Base-by-base conservation (phyloP, 2,888 invertebrate genomes). In the Odontocerum albicorne region DNA sequence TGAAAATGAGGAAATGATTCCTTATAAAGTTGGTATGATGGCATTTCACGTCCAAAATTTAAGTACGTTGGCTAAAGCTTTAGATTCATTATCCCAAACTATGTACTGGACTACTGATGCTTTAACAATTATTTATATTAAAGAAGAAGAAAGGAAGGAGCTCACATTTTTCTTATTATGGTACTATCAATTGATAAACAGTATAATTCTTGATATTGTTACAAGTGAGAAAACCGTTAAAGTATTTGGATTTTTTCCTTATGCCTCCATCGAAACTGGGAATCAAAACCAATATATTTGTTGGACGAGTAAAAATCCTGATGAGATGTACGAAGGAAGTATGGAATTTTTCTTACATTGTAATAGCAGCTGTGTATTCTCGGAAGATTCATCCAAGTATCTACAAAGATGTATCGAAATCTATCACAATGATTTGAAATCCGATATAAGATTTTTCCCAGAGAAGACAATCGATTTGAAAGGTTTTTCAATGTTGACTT, bases 391-490 rank as follows among this genome's bases (percentile, higher is more conserved):
- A n/a, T n/a, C n/a, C n/a, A n/a, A n/a, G n/a, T n/a, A n/a, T n/a
- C n/a, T n/a, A n/a, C n/a, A n/a, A n/a, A n/a, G n/a, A n/a, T n/a
- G n/a, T n/a, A n/a, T n/a, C n/a, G n/a, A n/a, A n/a, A n/a, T n/a
- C n/a, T n/a, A n/a, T n/a, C n/a, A n/a, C n/a, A n/a, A n/a, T n/a
- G n/a, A n/a, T n/a, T n/a, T n/a, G n/a, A n/a, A n/a, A n/a, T n/a
- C n/a, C n/a, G n/a, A 15, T 15, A 38, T 13, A 2, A 38, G 17
- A 39, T 2, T 47, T 7, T 44, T 56, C 40, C 22, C 32, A 10
- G 50, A 54, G 42, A 70, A 70, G 45, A 49, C 67, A 17, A 35
- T 43, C 0, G 63, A 72, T 49, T 64, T 72, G 63, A 58, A 67
- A 38, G 67, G 69, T 8, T 71, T 68, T 31, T 53, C 60, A 4